Evolutionary conservation across 2,113 vertebrate species (phyloP).

Genomic region (Dinomys branickii): DNA sequence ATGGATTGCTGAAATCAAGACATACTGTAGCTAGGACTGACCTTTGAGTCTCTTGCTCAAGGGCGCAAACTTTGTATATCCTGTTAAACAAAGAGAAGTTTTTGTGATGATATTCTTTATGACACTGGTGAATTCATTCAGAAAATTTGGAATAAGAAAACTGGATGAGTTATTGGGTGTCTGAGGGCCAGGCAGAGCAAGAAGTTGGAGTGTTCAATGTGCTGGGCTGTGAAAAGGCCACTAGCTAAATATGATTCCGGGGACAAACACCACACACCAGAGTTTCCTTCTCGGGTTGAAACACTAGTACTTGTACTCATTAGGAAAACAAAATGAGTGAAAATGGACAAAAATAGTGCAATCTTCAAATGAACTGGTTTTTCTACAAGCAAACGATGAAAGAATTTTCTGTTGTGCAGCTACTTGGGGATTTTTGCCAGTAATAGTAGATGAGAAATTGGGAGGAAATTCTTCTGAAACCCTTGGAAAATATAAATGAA

Average conservation of each 20-base stretch:
- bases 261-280: rapidly evolving
- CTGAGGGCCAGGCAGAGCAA: not conserved
- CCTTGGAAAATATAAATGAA: slow-evolving; percentile 55
- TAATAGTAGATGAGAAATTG: slow-evolving; percentile 20
- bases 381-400: slow-evolving; percentile 51
- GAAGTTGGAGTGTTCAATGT: not conserved
- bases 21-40: not conserved
- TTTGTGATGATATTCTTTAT: not conserved
- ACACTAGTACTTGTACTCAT: not conserved
- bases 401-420: not conserved
- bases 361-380: slow-evolving; percentile 47
- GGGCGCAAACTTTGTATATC: slow-evolving; percentile 38
- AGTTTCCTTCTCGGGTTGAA: not conserved
- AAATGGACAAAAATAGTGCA: slow-evolving; percentile 42
- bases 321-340: not conserved
- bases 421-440: slow-evolving; percentile 8
- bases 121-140: not conserved
- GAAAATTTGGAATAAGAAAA: not conserved
- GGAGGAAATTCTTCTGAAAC: slow-evolving; percentile 55
- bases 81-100: not conserved
- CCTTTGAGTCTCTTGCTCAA: not conserved
- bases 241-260: not conserved
- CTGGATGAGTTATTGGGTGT: not conserved
- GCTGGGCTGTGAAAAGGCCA: not conserved
- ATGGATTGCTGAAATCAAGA: slow-evolving; percentile 49